These are phyloP conservation scores for Arctopsyche grandis DNA, from an alignment of 1,140 invertebrate genomes.

Conservation along the genomic window DNA sequence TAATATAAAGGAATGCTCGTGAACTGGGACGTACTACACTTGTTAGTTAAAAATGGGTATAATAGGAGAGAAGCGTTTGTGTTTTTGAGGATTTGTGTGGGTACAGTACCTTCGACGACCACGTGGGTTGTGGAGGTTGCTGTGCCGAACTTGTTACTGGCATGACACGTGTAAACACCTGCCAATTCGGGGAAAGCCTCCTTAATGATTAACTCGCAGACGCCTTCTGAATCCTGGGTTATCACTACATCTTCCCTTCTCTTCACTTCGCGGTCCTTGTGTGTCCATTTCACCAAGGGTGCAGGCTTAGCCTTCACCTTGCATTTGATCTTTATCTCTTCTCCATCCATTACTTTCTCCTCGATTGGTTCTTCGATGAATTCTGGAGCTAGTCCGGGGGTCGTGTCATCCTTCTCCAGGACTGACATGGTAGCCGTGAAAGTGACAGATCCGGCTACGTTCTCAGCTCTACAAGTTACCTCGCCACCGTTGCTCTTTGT, in stretches of 20 bases:
- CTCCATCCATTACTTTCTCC: constrained; percentile 91
- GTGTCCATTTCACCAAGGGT: constrained; percentile 85
- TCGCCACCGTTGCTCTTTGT: constrained; percentile 77
- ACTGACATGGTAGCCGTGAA: constrained; percentile 82
- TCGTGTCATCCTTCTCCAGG: constrained; percentile 66
- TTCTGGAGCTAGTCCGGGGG: constrained; percentile 73
- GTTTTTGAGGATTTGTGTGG: background rate
- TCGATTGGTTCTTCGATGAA: constrained; percentile 79
- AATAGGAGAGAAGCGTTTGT: background rate
- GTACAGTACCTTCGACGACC: constrained; percentile 80
- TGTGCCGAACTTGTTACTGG: constrained; percentile 87
- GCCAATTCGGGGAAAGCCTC: constrained; percentile 96
- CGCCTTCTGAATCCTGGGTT: constrained; percentile 78
- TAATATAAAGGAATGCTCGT: background rate
- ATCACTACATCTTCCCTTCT: constrained; percentile 84
- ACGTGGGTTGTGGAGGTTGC: constrained; percentile 82
- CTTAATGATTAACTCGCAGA: constrained; percentile 84
- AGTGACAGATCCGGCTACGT: constrained; percentile 85
- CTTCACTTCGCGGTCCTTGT: constrained; percentile 76
- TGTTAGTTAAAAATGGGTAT: background rate
- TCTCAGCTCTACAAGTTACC: constrained; percentile 90
- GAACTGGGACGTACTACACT: background rate
- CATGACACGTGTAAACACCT: constrained; percentile 86
- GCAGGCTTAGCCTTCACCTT: constrained; percentile 81
- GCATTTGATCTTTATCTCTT: constrained; percentile 83